Base-by-base conservation (phyloP, 2,113 vertebrate species). In the Baryphthengus martii region DNA sequence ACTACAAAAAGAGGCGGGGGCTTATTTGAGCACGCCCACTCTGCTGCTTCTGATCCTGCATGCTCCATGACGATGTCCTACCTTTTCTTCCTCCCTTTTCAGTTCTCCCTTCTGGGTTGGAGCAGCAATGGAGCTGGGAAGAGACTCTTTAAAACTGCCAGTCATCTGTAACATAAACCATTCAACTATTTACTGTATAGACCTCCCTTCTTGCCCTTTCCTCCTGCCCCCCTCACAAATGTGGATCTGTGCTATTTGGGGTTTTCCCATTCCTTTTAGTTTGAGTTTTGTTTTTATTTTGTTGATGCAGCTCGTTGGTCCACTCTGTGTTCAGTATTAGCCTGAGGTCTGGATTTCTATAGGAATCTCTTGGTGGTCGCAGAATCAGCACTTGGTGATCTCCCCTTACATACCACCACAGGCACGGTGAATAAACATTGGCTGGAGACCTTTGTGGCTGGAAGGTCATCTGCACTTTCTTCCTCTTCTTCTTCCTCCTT, bases 1-100 rank as follows among this genome's bases (percentile, higher is more conserved):
- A 99, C 98, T 99, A 99, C 98, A 99, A 99, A 98, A 99, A 99
- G 97, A 98, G 99, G 96, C 98, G 99, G 97, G 99, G 99, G 65
- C 99, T 99, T 95, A 99, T 99, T 97, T 99, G 98, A 99, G 95
- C 95, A 11, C 71, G 39, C 94, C 96, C 96, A 95, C 92, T 97
- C 96, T 94, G 97, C 97, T 98, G 98, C 97, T 91, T 97, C 97
- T 93, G 97, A 98, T 97, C 97, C 98, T 98, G 99, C 98, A 98
- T 99, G 98, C 95, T 96, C 98, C 97, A 94, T 91, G 96, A 91
- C 76, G 68, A 95, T 93, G 93, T 89, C 93, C 96, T 88, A 45
- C 95, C 85, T 97, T 95, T 97, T 96, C 94, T 97, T 96, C 96
- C 88, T 97, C 94, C 96, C 95, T 95, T 97, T 95, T 97, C 96